Conservation (phyloP, 2,797 vertebrate species). For the Microcaecilia unicolor region DNA sequence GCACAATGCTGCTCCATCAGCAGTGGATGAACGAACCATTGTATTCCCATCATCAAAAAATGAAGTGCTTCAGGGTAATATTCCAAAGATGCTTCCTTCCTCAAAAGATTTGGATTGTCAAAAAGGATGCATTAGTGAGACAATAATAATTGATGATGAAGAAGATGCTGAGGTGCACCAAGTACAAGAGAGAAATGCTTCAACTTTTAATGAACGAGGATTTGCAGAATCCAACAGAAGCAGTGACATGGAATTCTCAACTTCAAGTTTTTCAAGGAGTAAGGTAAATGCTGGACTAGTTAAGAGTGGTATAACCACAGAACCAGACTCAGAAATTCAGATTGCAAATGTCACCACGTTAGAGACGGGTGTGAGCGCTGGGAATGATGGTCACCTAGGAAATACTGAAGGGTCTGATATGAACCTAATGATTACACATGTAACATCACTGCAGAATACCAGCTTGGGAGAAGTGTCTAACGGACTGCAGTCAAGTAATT, state of each 20-base stretch:
- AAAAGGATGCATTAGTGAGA: slow-evolving; percentile 73
- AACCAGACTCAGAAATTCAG: slow-evolving; percentile 91
- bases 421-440: slow-evolving; percentile 94
- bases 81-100: slow-evolving; percentile 51
- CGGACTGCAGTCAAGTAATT: slow-evolving; percentile 82
- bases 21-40: slow-evolving; percentile 44
- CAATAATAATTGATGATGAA: slow-evolving; percentile 96
- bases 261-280: slow-evolving; percentile 66
- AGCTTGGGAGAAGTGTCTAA: slow-evolving; percentile 69
- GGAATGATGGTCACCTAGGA: slow-evolving; percentile 50
- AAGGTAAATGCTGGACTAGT: slow-evolving; percentile 63
- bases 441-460: slow-evolving; percentile 85
- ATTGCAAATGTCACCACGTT: slow-evolving; percentile 95
- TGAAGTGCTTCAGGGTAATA: slow-evolving; percentile 52
- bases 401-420: slow-evolving; percentile 66
- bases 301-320: slow-evolving; percentile 79
- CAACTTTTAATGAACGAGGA: slow-evolving; percentile 54
- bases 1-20: slow-evolving; percentile 46
- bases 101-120: slow-evolving; percentile 57
- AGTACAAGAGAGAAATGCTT: slow-evolving; percentile 58
- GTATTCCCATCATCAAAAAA: slow-evolving; percentile 55
- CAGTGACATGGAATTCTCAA: slow-evolving; percentile 57
- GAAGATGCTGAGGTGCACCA: slow-evolving; percentile 81
- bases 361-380: slow-evolving; percentile 61
- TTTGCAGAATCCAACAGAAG: slow-evolving; percentile 57